phyloP scores from a whole-genome alignment of 2,113 vertebrate genomes.

The Gambusia holbrooki region DNA sequence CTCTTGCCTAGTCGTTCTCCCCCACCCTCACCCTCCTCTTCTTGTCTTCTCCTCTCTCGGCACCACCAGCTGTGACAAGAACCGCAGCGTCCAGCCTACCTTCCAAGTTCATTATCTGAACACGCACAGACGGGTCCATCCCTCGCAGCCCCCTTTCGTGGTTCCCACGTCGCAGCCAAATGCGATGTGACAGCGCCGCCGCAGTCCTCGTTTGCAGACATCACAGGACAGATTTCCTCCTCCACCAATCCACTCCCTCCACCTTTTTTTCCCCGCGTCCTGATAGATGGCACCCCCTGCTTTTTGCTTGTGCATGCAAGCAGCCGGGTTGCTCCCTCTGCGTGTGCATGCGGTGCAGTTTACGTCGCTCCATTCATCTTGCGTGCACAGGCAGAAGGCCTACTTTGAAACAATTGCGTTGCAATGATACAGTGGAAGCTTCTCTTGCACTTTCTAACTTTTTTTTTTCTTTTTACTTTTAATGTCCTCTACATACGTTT shows the following conservation, averaged over 20 bases:
- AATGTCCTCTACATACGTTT: constrained; percentile 49
- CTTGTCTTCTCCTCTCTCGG: constrained; percentile 50
- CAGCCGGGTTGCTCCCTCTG: constrained; percentile 8
- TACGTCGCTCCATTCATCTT: constrained; percentile 32
- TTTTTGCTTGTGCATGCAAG: constrained; percentile 20
- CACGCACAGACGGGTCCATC: constrained; percentile 56
- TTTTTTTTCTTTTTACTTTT: constrained; percentile 6
- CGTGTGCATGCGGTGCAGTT: constrained; percentile 8
- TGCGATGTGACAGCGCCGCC: constrained; percentile 71
- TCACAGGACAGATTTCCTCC: constrained; percentile 74
- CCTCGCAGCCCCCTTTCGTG: constrained; percentile 18
- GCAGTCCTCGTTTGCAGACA: constrained; percentile 72
- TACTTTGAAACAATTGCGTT: constrained; percentile 51
- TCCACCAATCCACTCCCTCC: constrained; percentile 38
- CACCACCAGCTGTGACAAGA: constrained; percentile 53
- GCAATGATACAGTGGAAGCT: constrained; percentile 29
- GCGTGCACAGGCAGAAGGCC: constrained; percentile 18
- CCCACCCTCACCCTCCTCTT: not conserved
- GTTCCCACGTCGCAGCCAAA: constrained; percentile 63
- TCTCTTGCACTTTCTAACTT: constrained; percentile 30
- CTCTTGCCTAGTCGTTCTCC: not conserved
- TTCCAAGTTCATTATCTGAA: constrained; percentile 66
- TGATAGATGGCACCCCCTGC: constrained; percentile 68
- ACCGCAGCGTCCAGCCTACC: constrained; percentile 48
- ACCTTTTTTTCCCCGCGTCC: constrained; percentile 25